Percentiles rank a stretch among this genome's conserved stretches.
These are phyloP conservation scores for Illadopsis cleaveri DNA, from an alignment of 2,113 vertebrate genomes.

Conservation along the genomic window DNA sequence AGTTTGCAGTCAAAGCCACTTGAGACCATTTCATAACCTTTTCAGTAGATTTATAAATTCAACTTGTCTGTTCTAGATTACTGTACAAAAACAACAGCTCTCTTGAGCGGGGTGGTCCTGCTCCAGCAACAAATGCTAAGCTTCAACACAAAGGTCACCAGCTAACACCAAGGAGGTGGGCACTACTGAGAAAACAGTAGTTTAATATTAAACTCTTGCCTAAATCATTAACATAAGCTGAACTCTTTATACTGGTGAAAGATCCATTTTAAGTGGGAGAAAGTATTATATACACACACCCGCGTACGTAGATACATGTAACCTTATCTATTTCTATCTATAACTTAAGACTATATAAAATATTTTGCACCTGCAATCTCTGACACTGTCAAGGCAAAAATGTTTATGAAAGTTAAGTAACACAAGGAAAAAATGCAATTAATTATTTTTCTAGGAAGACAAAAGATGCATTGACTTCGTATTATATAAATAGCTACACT, in stretches of 20 bases:
- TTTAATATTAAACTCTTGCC: slow-evolving; percentile 10
- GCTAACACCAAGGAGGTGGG: background rate
- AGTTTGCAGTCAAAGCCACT: slow-evolving; percentile 51
- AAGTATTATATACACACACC: background rate
- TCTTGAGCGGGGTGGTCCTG: background rate
- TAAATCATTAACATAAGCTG: background rate
- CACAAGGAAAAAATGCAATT: background rate
- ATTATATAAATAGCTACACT: background rate
- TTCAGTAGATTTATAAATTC: slow-evolving; percentile 64
- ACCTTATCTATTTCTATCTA: background rate
- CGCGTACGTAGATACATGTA: background rate
- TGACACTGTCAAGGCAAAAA: background rate
- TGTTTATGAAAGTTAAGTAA: background rate
- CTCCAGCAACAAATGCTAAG: background rate
- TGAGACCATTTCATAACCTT: slow-evolving; percentile 65
- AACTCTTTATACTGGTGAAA: background rate
- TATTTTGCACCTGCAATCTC: background rate
- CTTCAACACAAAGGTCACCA: background rate
- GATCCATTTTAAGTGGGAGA: background rate
- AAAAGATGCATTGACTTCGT: background rate
- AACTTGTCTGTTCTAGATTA: slow-evolving; percentile 50
- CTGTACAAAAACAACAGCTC: background rate
- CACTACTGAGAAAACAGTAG: background rate
- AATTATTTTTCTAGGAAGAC: background rate
- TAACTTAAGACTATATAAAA: background rate